A percentile compares a stretch with the other conserved stretches of the same genome.
phyloP scores from a whole-genome alignment of 2,797 vertebrate species.

The Poeciliopsis turneri region DNA sequence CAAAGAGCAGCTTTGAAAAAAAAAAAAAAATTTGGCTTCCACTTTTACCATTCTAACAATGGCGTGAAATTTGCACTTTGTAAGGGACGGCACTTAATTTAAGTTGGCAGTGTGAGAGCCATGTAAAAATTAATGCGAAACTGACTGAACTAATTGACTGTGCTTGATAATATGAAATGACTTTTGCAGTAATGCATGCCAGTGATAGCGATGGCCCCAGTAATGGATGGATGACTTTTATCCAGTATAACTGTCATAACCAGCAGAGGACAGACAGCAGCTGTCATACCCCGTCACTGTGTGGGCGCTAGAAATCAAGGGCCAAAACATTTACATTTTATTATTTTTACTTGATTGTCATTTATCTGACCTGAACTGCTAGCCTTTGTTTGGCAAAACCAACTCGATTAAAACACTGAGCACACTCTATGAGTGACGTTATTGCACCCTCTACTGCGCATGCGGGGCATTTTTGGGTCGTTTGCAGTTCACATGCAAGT shows the following conservation, averaged over 20 bases:
- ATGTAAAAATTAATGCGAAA: conserved; percentile 59
- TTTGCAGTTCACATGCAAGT: too few relatives aligned
- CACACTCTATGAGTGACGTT: too few relatives aligned
- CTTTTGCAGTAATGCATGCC: conserved; percentile 48
- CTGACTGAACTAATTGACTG: conserved; percentile 54
- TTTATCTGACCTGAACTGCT: background rate
- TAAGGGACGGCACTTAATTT: conserved; percentile 48
- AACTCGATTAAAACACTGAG: too few relatives aligned
- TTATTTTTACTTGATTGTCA: background rate
- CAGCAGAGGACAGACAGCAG: conserved; percentile 22
- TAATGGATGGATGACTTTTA: conserved; percentile 56
- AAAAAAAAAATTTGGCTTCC: background rate
- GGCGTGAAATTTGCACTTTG: conserved; percentile 17
- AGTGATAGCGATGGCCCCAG: conserved; percentile 29
- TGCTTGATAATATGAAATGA: conserved; percentile 35
- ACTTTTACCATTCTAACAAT: conserved; percentile 16
- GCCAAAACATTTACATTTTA: background rate
- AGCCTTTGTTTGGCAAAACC: background rate
- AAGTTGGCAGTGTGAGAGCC: conserved; percentile 50
- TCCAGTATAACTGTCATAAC: conserved; percentile 29
- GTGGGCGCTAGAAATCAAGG: conserved; percentile 10
- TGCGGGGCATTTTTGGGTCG: too few relatives aligned
- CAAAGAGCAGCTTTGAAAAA: background rate
- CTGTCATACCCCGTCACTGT: conserved; percentile 29
- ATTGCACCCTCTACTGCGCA: too few relatives aligned